Evolutionary conservation across 92 coral and sea anemone species (phyloP).

Genomic region (Porites lobata): DNA sequence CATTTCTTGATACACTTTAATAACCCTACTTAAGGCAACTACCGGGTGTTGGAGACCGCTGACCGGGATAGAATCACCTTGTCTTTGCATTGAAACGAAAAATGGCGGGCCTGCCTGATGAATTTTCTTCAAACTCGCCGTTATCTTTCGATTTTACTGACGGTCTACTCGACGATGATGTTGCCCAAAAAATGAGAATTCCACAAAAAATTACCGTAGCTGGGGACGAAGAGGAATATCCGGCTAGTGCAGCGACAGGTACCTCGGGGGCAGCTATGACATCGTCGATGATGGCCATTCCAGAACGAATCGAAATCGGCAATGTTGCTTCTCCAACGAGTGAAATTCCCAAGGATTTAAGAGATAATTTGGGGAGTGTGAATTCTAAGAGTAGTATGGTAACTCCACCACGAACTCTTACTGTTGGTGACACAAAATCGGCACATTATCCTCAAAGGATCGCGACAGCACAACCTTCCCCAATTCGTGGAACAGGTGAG

Average conservation of each 20-base stretch:
- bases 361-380: conserved; percentile 74
- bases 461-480: conserved; percentile 5
- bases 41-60: neutral
- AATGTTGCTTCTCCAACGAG: conserved; percentile 56
- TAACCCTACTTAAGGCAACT: too few relatives aligned
- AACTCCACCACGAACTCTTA: conserved; percentile 96
- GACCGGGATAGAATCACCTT: neutral
- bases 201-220: conserved; percentile 89
- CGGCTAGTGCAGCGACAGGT: conserved; percentile 6
- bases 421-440: conserved; percentile 92
- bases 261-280: conserved; percentile 29
- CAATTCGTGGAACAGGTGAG: neutral
- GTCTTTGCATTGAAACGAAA: neutral
- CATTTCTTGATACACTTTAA: too few relatives aligned
- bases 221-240: conserved; percentile 54
- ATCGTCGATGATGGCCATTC: conserved; percentile 83
- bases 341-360: conserved; percentile 76
- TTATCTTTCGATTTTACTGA: conserved; percentile 75
- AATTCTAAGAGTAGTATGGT: conserved; percentile 89
- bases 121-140: conserved; percentile 31
- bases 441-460: conserved; percentile 79
- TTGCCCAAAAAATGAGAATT: conserved; percentile 78
- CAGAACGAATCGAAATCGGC: conserved; percentile 88
- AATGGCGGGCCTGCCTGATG: conserved; percentile 74
- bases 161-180: conserved; percentile 66